Percentiles rank a stretch among this genome's conserved stretches.
Evolutionary conservation across 2,113 vertebrate species (phyloP).

Genomic region (human): DNA sequence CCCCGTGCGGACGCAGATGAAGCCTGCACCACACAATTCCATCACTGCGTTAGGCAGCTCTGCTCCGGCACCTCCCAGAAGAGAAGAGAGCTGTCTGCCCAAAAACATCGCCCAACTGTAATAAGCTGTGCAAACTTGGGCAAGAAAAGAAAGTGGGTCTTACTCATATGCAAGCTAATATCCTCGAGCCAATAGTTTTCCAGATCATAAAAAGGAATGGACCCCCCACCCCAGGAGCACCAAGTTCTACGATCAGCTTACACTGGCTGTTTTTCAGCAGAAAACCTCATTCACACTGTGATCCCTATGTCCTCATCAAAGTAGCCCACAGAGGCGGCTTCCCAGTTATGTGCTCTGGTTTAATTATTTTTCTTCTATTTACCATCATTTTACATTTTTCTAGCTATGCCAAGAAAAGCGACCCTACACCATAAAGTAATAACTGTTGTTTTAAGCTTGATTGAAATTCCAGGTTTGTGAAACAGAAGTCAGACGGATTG

Average conservation of each 20-base stretch:
- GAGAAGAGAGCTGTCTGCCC: neutral
- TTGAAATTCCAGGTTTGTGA: slow-evolving; percentile 57
- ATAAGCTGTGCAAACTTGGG: rapidly evolving
- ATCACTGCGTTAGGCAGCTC: neutral
- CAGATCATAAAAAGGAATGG: neutral
- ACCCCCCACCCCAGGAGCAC: neutral
- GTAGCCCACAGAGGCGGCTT: neutral
- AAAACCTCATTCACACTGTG: neutral
- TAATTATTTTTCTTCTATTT: slow-evolving; percentile 52
- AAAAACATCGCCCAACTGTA: no score
- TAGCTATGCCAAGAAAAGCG: slow-evolving; percentile 68
- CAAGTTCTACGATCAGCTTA: neutral
- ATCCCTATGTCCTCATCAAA: neutral
- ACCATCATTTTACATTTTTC: slow-evolving; percentile 57
- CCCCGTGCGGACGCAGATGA: slow-evolving; percentile 32
- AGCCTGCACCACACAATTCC: neutral
- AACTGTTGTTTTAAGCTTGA: slow-evolving; percentile 47
- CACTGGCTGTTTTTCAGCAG: neutral
- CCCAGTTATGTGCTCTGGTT: neutral
- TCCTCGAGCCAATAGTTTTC: neutral
- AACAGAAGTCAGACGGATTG: slow-evolving; percentile 30
- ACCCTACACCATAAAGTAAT: slow-evolving; percentile 55
- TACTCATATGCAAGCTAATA: neutral
- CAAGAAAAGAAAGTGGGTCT: neutral
- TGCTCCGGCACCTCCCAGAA: neutral